Evolutionary conservation across 1,140 invertebrate species (phyloP).

Genomic region (Tribolium castaneum): DNA sequence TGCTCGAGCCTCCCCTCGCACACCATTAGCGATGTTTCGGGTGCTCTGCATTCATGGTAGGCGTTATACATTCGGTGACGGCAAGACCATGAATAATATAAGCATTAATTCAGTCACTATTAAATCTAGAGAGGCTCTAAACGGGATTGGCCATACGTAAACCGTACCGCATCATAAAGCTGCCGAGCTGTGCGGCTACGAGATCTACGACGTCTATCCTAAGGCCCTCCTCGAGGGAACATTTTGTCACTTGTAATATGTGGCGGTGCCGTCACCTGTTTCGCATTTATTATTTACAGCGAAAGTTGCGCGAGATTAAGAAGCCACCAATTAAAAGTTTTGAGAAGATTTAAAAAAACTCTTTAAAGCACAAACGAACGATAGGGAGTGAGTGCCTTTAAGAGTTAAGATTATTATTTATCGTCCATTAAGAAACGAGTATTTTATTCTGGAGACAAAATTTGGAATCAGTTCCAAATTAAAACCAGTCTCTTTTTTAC

Average conservation of each 20-base stretch:
- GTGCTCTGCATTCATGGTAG: slow-evolving; percentile 7
- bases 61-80: slow-evolving; percentile 35
- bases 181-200: slow-evolving; percentile 8
- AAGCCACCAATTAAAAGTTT: slow-evolving; percentile 26
- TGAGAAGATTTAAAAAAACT: no score
- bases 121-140: slow-evolving; percentile 45
- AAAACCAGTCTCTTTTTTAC: no score
- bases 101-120: slow-evolving; percentile 45
- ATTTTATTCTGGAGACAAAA: no score
- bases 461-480: no score
- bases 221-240: slow-evolving; percentile 5
- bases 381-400: no score
- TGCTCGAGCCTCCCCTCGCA: background rate
- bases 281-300: slow-evolving; percentile 28
- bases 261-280: slow-evolving; percentile 29
- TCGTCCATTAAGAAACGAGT: no score
- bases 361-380: no score
- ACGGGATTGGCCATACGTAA: slow-evolving; percentile 34
- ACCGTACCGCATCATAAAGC: slow-evolving; percentile 34
- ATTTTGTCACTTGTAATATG: slow-evolving; percentile 3
- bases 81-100: slow-evolving; percentile 48
- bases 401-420: no score
- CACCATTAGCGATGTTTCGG: background rate
- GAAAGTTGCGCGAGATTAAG: slow-evolving; percentile 8
- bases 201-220: slow-evolving; percentile 24